These are phyloP conservation scores for Avahi laniger DNA, from an alignment of 2,797 vertebrate species.

Conservation along the genomic window DNA sequence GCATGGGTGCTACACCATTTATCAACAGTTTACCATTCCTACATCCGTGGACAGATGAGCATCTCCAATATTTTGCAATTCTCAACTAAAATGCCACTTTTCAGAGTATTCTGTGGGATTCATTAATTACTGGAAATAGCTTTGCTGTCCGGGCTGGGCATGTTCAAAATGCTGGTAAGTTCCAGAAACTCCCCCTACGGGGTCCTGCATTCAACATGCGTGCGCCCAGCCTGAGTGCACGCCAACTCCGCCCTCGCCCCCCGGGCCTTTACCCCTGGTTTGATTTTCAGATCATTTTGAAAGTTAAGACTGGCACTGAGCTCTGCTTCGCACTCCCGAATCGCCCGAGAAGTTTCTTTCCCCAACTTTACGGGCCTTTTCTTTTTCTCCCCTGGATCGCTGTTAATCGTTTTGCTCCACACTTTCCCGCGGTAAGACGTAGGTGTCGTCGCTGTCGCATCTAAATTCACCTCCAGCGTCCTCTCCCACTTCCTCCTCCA, in stretches of 20 bases:
- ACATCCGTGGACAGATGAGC: neutral
- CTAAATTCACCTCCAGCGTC: neutral
- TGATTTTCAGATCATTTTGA: neutral
- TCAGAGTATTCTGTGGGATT: neutral
- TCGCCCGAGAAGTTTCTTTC: neutral
- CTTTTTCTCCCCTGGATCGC: neutral
- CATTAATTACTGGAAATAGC: neutral
- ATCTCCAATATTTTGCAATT: neutral
- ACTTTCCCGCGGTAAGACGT: neutral
- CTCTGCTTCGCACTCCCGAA: neutral
- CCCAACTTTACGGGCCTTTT: neutral
- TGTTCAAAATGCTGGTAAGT: neutral
- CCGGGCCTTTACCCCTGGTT: neutral
- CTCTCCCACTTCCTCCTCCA: neutral
- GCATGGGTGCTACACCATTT: no score
- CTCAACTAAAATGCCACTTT: neutral
- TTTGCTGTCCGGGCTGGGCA: neutral
- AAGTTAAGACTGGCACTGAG: neutral
- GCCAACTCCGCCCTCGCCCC: neutral
- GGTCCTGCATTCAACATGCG: neutral
- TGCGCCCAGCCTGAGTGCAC: rapidly evolving
- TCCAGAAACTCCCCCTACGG: neutral
- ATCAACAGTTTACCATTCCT: neutral
- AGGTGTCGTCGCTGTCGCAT: neutral
- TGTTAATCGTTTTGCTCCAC: neutral